phyloP scores from a whole-genome alignment of 2,797 vertebrate species.

The Hapalemur alaotrensis region DNA sequence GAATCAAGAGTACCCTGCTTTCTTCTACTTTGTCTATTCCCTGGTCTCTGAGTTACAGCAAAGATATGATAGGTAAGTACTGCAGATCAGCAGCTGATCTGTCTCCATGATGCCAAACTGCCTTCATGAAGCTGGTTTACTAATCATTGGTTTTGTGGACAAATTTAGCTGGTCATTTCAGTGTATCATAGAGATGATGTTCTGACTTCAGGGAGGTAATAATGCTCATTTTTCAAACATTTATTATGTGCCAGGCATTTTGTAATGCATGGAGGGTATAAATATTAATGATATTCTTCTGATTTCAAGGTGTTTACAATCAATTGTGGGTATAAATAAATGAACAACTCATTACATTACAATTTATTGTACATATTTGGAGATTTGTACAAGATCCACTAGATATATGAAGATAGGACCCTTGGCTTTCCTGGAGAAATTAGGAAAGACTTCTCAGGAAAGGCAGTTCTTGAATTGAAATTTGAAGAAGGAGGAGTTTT shows the following conservation, averaged over 20 bases:
- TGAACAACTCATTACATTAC: not conserved
- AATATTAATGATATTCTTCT: constrained; percentile 4
- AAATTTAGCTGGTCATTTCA: not conserved
- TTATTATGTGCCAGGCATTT: not conserved
- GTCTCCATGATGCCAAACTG: not conserved
- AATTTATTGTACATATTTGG: not conserved
- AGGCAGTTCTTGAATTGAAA: constrained; percentile 17
- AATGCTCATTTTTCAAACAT: not conserved
- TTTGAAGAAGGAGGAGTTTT: constrained; percentile 38
- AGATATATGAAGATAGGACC: not conserved
- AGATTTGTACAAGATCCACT: not conserved
- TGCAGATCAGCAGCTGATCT: not conserved
- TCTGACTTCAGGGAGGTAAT: not conserved
- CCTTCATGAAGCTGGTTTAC: not conserved
- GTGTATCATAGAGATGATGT: not conserved
- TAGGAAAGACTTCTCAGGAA: not conserved
- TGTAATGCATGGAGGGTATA: not conserved
- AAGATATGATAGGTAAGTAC: not conserved
- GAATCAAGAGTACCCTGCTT: not conserved
- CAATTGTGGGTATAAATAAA: not conserved
- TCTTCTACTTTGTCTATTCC: not conserved
- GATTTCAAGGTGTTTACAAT: constrained; percentile 37
- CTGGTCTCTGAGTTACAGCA: not conserved
- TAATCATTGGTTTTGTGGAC: not conserved
- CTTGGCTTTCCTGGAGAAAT: not conserved